These are phyloP conservation scores for Gisinianus flammeolus DNA, from an alignment of 2,888 invertebrate genomes.

Conservation along the genomic window DNA sequence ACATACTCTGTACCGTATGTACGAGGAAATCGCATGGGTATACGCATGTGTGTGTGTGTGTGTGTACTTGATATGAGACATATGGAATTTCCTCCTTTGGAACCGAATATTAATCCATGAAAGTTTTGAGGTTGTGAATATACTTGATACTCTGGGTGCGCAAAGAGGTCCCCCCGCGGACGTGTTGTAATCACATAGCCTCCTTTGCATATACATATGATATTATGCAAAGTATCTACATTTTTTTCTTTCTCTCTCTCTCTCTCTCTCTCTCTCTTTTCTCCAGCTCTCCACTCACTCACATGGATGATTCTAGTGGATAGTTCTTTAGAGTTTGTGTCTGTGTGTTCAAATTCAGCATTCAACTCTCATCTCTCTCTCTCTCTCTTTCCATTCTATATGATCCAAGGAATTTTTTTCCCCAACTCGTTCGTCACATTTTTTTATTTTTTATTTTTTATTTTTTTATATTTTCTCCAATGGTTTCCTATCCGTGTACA, in stretches of 20 bases:
- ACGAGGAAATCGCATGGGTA: too few relatives aligned
- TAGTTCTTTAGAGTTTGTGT: background rate
- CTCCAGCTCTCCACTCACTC: slow-evolving; percentile 28
- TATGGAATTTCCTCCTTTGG: background rate
- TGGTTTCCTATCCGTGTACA: background rate
- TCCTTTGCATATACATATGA: slow-evolving; percentile 31
- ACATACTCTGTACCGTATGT: too few relatives aligned
- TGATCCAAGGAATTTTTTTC: background rate
- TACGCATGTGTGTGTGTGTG: too few relatives aligned
- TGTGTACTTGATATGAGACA: too few relatives aligned
- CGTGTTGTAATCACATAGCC: slow-evolving; percentile 25
- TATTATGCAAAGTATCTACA: slow-evolving; percentile 35
- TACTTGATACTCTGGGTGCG: slow-evolving; percentile 13
- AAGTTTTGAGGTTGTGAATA: background rate
- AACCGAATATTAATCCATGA: slow-evolving; percentile 12
- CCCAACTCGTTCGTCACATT: slow-evolving; percentile 10
- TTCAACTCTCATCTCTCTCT: slow-evolving; percentile 23
- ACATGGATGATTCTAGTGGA: slow-evolving; percentile 25
- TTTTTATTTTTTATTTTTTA: slow-evolving; percentile 1
- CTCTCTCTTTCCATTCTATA: slow-evolving; percentile 12
- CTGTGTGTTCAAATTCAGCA: slow-evolving; percentile 19
- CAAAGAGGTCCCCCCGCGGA: slow-evolving; percentile 29
- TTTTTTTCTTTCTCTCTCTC: slow-evolving; percentile 12
- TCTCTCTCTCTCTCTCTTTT: background rate
- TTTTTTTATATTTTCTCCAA: slow-evolving; percentile 29